A percentile compares a stretch with the other conserved stretches of the same genome.
Evolutionary conservation across 1,140 invertebrate species (phyloP).

Genomic region (Drosophila repletoides): DNA sequence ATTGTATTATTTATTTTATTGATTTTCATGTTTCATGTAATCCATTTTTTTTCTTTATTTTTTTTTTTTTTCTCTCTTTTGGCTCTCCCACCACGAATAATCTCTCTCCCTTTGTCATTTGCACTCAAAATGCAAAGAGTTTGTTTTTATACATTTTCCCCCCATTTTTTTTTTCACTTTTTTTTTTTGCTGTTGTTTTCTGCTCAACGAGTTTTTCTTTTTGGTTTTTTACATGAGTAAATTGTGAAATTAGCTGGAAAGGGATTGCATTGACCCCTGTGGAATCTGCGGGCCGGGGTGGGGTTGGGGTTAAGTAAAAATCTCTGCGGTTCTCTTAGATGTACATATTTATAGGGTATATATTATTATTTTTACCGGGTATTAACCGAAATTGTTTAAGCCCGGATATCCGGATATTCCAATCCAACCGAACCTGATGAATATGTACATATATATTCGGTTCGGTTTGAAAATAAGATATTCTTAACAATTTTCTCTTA

Average conservation of each 20-base stretch:
- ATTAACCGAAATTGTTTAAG: no score
- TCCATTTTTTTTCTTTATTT: not conserved
- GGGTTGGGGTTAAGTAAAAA: conserved; percentile 1
- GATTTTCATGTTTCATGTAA: conserved; percentile 16
- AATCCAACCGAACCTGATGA: no score
- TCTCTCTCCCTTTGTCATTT: conserved; percentile 49
- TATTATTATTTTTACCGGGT: no score
- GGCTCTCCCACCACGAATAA: conserved; percentile 7
- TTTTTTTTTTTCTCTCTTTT: conserved; percentile 5
- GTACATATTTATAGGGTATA: no score
- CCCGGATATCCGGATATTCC: no score
- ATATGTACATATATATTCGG: no score
- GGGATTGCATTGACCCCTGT: not conserved
- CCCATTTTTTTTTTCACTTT: no score
- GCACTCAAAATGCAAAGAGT: conserved; percentile 34
- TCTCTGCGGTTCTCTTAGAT: not conserved
- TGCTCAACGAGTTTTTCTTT: not conserved
- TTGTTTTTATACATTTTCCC: conserved; percentile 21
- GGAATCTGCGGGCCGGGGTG: not conserved
- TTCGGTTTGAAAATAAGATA: no score
- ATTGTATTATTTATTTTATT: conserved; percentile 2
- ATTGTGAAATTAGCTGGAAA: conserved; percentile 19
- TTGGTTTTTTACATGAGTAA: conserved; percentile 10
- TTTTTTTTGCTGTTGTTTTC: no score
- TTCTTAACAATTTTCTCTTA: no score